These are phyloP conservation scores for Hypselothyrea guttata DNA, from an alignment of 2,888 invertebrate species.

Conservation along the genomic window DNA sequence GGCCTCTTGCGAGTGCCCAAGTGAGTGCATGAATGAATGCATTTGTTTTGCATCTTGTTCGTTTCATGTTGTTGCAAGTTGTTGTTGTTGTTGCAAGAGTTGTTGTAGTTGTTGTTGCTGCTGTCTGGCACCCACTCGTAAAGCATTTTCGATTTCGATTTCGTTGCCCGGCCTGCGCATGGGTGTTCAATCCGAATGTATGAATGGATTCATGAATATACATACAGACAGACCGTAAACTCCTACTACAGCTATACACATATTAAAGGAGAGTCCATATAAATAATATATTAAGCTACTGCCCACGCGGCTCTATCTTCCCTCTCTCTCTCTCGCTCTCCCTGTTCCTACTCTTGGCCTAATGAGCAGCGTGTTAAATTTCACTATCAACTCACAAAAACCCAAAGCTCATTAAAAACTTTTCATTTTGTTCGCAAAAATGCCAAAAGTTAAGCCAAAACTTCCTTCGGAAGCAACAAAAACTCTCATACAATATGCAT, in stretches of 20 bases:
- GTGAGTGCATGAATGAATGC: constrained; percentile 56
- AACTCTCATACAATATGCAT: too few species aligned
- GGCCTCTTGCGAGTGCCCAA: constrained; percentile 40
- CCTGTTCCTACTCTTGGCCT: constrained; percentile 10
- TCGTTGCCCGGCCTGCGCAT: constrained; percentile 40
- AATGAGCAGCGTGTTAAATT: constrained; percentile 53
- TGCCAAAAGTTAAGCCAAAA: constrained; percentile 46
- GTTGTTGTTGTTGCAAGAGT: constrained; percentile 15
- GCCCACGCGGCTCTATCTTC: constrained; percentile 30
- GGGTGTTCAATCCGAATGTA: constrained; percentile 55
- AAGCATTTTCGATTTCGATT: constrained; percentile 52
- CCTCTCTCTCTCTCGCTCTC: not conserved
- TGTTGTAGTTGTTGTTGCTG: constrained; percentile 19
- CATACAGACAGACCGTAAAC: not conserved
- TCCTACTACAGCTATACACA: constrained; percentile 1
- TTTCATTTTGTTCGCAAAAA: constrained; percentile 44
- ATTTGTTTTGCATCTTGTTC: constrained; percentile 54
- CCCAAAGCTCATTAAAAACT: constrained; percentile 48
- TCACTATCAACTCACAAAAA: constrained; percentile 15
- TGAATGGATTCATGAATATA: constrained; percentile 58
- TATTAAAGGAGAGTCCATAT: constrained; percentile 49
- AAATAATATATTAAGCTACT: constrained; percentile 12
- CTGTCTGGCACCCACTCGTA: constrained; percentile 57
- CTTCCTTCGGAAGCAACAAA: too few species aligned
- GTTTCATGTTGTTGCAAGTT: constrained; percentile 2